Evolutionary conservation across 2,888 invertebrate genomes (phyloP).

Genomic region (Bhutanitis thaidina): DNA sequence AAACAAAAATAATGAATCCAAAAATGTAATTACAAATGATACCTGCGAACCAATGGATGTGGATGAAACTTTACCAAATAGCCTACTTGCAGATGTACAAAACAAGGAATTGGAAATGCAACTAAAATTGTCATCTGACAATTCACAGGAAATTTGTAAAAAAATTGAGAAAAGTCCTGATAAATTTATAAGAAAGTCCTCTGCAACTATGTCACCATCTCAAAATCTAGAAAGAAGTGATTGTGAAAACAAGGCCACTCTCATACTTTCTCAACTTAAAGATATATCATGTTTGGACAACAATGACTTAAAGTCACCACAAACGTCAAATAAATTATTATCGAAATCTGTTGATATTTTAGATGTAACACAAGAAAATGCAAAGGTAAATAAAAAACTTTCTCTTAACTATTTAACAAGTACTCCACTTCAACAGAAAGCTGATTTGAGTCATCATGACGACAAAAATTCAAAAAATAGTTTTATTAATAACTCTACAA

Average conservation of each 20-base stretch:
- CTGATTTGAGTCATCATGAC: neutral
- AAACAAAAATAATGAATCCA: constrained; percentile 9
- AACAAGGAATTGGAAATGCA: constrained; percentile 26
- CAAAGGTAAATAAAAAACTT: constrained; percentile 38
- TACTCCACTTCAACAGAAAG: constrained; percentile 60
- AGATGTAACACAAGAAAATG: constrained; percentile 35
- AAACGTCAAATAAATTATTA: constrained; percentile 31
- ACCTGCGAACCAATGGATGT: constrained; percentile 71
- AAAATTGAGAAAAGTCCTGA: constrained; percentile 17
- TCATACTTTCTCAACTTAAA: constrained; percentile 57
- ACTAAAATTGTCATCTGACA: constrained; percentile 4
- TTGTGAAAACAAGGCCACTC: constrained; percentile 53
- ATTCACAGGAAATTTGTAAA: constrained; percentile 10
- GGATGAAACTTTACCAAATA: constrained; percentile 62
- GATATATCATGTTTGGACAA: constrained; percentile 43
- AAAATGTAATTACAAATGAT: constrained; percentile 27
- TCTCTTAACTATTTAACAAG: constrained; percentile 54
- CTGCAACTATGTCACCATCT: constrained; percentile 27
- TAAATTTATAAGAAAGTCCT: constrained; percentile 36
- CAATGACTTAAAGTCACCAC: constrained; percentile 32
- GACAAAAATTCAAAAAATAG: constrained; percentile 21
- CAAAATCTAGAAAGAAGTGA: constrained; percentile 36
- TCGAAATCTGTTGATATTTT: constrained; percentile 42
- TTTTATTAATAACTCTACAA: constrained; percentile 17
- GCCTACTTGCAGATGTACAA: constrained; percentile 28